Evolutionary conservation across 2,888 invertebrate genomes (phyloP), one percentile per base, ranked within the genome.

Genomic region (Cephonodes hylas): DNA sequence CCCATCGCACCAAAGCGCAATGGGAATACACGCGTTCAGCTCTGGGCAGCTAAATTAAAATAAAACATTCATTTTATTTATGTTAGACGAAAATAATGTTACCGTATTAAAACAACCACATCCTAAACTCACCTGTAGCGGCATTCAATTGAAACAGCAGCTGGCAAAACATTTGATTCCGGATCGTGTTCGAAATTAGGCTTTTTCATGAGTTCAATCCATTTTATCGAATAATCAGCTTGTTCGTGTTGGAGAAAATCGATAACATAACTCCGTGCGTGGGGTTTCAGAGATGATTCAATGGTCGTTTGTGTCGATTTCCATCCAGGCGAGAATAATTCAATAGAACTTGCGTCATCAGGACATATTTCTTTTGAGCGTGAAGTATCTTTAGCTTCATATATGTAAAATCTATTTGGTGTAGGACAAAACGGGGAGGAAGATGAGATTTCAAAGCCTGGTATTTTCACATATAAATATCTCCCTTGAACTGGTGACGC

Each of bases 1-100:
- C 0, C 96, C 96, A 79, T 97, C 96, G 83, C 96, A 97, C 96
- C 96, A 96, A 3, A 97, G 82, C 1, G 95, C 94, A 0, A 95
- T 93, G 66, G 95, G 96, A 74, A 96, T 96, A 81, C 96, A 97
- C 0, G 96, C 96, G 66, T 96, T 96, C 59, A 96, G 88, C 80
- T 96, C 96, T 0, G 96, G 96, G 75, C 96, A 96, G 78, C 96
- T 96, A 88, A 53, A 53, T 53, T 4, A 60, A 85, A 79, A 73
- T 73, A 61, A 66, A 63, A 67, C 38, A 62, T 38, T 23, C 22
- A 20, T 20, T 15, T 48, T 22, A 42, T 42, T 38, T 59, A 22
- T 15, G 15, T 31, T 13, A 31, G n/a, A 4, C 4, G 25, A 53
- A 48, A 56, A 58, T 25, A 38, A 22, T 57, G 5, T 20, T 53